A percentile compares a stretch with the other conserved stretches of the same genome.
Conservation (phyloP, 1,140 invertebrate genomes). For the Octopus bimaculoides region DNA sequence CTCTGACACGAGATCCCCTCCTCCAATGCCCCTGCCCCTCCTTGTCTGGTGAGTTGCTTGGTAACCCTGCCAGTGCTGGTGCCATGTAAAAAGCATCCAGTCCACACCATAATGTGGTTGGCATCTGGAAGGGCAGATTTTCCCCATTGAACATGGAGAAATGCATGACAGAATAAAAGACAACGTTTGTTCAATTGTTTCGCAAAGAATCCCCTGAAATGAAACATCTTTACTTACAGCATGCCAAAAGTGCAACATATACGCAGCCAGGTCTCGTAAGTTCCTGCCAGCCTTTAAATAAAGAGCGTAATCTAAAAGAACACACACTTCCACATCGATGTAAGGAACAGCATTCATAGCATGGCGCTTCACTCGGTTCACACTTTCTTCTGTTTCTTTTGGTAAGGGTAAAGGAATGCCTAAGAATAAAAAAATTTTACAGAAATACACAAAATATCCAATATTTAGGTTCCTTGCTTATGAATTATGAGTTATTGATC, state of each 20-base stretch:
- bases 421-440: not conserved
- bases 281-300: not conserved
- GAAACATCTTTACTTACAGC: not conserved
- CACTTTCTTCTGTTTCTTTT: not conserved
- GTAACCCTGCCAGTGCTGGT: no score
- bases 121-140: no score
- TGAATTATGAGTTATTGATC: not conserved
- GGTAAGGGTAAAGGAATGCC: not conserved
- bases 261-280: not conserved
- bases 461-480: not conserved
- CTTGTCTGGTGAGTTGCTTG: no score
- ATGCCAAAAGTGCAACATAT: slow-evolving; percentile 11
- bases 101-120: no score
- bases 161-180: no score
- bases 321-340: slow-evolving; percentile 7
- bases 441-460: not conserved
- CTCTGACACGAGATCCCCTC: no score
- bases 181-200: no score
- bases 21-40: no score
- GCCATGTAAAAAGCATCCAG: no score
- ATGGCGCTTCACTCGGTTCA: not conserved
- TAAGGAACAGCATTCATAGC: not conserved
- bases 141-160: no score
- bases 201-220: no score
- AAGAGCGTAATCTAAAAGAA: not conserved